A percentile compares a stretch with the other conserved stretches of the same genome.
Conservation (phyloP, 1,140 invertebrate genomes). For the Phortica variegata region DNA sequence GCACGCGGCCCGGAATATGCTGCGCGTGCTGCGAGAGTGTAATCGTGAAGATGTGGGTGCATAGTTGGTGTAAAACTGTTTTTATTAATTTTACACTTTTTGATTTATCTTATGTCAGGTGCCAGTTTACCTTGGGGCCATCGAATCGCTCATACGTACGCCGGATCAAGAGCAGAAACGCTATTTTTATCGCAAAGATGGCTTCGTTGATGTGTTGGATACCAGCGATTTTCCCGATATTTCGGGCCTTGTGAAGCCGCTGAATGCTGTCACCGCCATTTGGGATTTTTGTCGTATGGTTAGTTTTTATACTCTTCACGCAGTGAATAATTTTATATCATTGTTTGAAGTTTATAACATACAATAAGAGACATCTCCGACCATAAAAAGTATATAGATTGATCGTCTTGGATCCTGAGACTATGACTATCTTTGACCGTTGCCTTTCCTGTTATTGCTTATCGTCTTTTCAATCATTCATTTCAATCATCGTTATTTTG, state of each 20-base stretch:
- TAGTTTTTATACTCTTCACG: conserved; percentile 19
- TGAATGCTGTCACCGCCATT: conserved; percentile 47
- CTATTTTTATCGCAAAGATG: conserved; percentile 63
- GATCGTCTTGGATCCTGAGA: no score
- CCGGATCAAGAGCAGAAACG: no score
- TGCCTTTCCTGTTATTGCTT: no score
- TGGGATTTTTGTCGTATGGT: conserved; percentile 60
- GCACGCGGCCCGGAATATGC: conserved; percentile 63
- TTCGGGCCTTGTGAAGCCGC: not conserved
- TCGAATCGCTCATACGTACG: not conserved
- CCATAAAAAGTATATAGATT: no score
- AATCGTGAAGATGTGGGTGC: conserved; percentile 61
- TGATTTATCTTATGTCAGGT: conserved; percentile 57
- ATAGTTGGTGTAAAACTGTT: not conserved
- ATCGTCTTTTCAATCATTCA: not conserved
- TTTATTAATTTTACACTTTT: not conserved
- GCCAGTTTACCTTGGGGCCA: conserved; percentile 60
- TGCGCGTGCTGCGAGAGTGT: conserved; percentile 60
- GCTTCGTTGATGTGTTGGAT: conserved; percentile 62
- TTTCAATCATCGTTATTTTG: not conserved
- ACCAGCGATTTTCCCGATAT: no score
- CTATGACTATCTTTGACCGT: no score
- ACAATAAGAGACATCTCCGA: conserved; percentile 21
- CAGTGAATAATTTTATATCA: no score
- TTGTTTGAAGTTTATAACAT: conserved; percentile 53